phyloP scores from a whole-genome alignment of 2,113 vertebrate species.

The Cynopterus brachyotis region DNA sequence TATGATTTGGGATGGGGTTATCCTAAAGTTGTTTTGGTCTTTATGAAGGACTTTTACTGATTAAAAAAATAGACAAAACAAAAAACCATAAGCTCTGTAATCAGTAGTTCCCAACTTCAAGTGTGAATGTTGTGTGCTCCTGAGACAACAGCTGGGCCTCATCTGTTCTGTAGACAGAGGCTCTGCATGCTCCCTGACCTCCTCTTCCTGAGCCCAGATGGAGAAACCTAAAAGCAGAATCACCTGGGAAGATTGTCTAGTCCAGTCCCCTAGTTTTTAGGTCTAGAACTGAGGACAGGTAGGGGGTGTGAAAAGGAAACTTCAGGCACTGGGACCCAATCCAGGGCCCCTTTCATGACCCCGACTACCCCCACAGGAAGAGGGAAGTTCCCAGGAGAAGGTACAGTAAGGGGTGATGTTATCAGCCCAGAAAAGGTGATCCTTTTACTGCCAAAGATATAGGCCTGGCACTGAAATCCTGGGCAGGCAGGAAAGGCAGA shows the following conservation, averaged over 20 bases:
- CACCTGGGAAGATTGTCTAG: background rate
- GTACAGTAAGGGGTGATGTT: background rate
- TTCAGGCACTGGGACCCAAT: background rate
- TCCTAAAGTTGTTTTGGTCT: background rate
- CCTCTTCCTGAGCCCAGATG: background rate
- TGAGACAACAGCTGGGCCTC: background rate
- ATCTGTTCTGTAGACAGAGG: background rate
- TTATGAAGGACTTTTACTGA: background rate
- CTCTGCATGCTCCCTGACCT: accelerated
- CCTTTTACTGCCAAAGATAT: background rate
- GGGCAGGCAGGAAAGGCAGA: background rate
- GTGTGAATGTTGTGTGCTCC: background rate
- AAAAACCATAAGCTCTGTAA: background rate
- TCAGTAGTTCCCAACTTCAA: background rate
- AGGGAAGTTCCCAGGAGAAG: background rate
- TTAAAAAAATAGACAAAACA: background rate
- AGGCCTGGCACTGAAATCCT: background rate
- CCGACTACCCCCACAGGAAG: background rate
- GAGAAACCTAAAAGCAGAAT: background rate
- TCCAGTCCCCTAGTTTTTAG: background rate
- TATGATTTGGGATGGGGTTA: background rate
- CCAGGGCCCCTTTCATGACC: background rate
- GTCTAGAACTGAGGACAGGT: background rate
- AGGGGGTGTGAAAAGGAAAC: background rate
- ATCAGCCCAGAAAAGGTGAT: background rate